Conservation (phyloP, 37 sponge, comb jelly and placozoan species). For the Aplysina aerophoba region DNA sequence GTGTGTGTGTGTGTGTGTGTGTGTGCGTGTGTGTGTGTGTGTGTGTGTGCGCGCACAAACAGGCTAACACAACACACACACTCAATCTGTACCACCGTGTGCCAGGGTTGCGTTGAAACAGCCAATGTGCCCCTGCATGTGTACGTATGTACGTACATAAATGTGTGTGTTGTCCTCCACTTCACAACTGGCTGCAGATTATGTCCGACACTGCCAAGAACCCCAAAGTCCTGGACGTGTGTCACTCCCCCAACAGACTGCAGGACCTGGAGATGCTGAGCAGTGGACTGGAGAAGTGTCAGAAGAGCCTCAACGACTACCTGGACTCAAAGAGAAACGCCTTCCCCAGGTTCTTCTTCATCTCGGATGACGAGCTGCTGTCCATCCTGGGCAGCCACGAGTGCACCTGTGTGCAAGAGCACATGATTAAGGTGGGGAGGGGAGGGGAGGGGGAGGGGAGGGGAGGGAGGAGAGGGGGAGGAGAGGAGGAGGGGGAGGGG, state of each 20-base stretch:
- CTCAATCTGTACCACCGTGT: not conserved
- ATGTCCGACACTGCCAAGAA: conserved; percentile 97
- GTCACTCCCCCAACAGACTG: conserved; percentile 88
- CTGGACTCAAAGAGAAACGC: conserved; percentile 99
- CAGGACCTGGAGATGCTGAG: conserved; percentile 91
- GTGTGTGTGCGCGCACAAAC: too few species aligned
- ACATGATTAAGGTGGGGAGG: conserved; percentile 95
- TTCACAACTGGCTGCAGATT: conserved; percentile 47
- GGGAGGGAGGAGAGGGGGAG: too few species aligned
- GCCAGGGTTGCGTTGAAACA: not conserved
- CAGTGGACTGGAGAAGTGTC: conserved; percentile 91
- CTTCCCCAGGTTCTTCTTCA: conserved; percentile 99
- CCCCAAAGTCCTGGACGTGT: conserved; percentile 87
- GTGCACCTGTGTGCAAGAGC: conserved; percentile 98
- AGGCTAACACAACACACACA: too few species aligned
- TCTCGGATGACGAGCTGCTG: conserved; percentile 98
- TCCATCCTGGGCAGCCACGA: conserved; percentile 96
- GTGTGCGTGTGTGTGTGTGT: not conserved
- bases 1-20: not conserved
- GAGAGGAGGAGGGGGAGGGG: too few species aligned
- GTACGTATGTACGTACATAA: too few species aligned
- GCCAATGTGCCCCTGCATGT: too few species aligned
- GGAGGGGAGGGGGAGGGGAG: too few species aligned
- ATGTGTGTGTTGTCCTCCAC: too few species aligned
- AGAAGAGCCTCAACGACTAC: conserved; percentile 99